These are phyloP conservation scores for Aptenodytes patagonicus DNA, from an alignment of 2,113 vertebrate genomes.

Conservation along the genomic window DNA sequence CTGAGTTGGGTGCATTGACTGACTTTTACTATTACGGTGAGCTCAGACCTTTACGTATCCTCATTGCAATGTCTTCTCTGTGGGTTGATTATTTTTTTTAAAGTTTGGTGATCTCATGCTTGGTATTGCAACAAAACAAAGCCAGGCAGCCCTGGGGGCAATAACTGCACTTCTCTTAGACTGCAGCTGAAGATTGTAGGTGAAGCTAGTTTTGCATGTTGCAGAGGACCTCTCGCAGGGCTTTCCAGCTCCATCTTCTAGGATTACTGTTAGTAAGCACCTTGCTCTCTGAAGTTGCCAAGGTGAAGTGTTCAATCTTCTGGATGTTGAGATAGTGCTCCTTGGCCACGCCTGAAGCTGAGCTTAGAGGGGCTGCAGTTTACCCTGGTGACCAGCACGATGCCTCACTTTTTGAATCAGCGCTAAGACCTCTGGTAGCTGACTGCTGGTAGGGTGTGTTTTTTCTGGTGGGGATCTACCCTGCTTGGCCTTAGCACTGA, in stretches of 20 bases:
- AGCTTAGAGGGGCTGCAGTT: background rate
- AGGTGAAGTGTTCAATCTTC: background rate
- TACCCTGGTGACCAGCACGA: background rate
- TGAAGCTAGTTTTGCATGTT: background rate
- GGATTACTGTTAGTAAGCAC: background rate
- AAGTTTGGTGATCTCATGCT: background rate
- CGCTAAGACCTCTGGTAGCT: background rate
- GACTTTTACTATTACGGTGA: background rate
- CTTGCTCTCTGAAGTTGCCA: background rate
- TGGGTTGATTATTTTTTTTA: background rate
- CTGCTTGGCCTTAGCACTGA: background rate
- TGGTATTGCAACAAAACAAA: background rate
- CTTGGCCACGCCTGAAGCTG: background rate
- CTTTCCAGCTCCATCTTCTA: background rate
- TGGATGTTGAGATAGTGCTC: background rate
- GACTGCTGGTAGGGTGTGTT: rapidly evolving
- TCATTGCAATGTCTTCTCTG: background rate
- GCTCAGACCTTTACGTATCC: background rate
- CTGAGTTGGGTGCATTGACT: background rate
- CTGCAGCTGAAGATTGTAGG: background rate
- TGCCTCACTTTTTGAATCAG: rapidly evolving
- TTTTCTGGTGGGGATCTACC: background rate
- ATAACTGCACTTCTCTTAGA: background rate
- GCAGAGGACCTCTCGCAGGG: background rate
- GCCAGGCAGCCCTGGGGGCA: background rate